Percentiles rank a stretch among this genome's conserved stretches.
Evolutionary conservation across 2,888 invertebrate species (phyloP).

Genomic region (Habrosyne pyritoides): DNA sequence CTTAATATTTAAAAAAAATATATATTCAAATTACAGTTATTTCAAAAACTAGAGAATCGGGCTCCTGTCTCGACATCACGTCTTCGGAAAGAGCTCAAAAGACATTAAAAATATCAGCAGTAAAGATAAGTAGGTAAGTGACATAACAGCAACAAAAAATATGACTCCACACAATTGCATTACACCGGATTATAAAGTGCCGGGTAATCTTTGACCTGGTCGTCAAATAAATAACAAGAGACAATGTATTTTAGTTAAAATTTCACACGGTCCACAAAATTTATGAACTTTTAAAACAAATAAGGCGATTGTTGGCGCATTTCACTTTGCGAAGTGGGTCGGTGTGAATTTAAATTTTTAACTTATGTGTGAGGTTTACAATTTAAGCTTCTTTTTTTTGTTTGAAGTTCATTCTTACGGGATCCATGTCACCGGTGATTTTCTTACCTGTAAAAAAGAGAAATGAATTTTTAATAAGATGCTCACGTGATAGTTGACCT

Average conservation of each 20-base stretch:
- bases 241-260: constrained; percentile 12
- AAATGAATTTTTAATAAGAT: constrained; percentile 14
- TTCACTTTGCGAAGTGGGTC: constrained; percentile 45
- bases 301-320: constrained; percentile 42
- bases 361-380: constrained; percentile 31
- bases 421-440: constrained; percentile 14
- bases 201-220: background rate
- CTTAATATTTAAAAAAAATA: too few species aligned
- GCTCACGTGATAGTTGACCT: constrained; percentile 5
- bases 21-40: too few species aligned
- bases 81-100: background rate
- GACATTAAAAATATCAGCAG: background rate
- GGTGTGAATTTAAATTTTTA: constrained; percentile 48
- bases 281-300: constrained; percentile 57
- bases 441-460: constrained; percentile 40
- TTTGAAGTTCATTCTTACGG: constrained; percentile 14
- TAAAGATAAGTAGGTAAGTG: constrained; percentile 1
- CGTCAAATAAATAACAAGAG: background rate
- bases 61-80: too few species aligned
- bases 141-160: background rate
- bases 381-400: background rate
- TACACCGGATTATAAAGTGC: background rate
- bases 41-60: too few species aligned
- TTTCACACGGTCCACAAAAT: constrained; percentile 55
- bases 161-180: background rate